phyloP scores from a whole-genome alignment of 2,113 vertebrate species.

The Cochlearius cochlearius region DNA sequence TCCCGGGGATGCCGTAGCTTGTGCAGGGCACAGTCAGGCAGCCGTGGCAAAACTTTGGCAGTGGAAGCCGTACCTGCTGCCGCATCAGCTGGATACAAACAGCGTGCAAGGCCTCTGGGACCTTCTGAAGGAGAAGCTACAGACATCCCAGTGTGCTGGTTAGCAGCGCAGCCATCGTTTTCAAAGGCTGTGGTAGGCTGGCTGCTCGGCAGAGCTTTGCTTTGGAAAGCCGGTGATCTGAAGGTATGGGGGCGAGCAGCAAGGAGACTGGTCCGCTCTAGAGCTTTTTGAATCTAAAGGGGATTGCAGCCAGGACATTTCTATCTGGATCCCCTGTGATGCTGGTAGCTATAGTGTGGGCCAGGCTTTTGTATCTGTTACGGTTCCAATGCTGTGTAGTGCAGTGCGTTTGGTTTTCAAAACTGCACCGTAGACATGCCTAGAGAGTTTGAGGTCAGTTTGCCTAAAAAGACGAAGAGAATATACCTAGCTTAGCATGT shows the following conservation, averaged over 20 bases:
- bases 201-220: background rate
- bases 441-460: background rate
- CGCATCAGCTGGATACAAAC: background rate
- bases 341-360: background rate
- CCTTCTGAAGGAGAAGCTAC: background rate
- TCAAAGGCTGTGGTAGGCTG: background rate
- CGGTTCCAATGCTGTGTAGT: background rate
- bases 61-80: background rate
- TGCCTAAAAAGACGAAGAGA: background rate
- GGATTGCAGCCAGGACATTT: background rate
- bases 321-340: background rate
- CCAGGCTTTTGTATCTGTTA: rapidly evolving
- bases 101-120: background rate
- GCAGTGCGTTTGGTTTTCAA: background rate
- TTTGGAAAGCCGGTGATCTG: background rate
- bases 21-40: background rate
- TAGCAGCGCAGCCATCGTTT: background rate
- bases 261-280: background rate
- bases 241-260: background rate
- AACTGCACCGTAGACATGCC: background rate
- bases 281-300: background rate
- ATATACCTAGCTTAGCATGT: background rate
- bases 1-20: background rate
- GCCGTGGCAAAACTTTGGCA: background rate
- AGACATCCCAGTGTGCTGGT: background rate